Conservation (phyloP, 2,797 vertebrate genomes). For the Sandelia bainsii region DNA sequence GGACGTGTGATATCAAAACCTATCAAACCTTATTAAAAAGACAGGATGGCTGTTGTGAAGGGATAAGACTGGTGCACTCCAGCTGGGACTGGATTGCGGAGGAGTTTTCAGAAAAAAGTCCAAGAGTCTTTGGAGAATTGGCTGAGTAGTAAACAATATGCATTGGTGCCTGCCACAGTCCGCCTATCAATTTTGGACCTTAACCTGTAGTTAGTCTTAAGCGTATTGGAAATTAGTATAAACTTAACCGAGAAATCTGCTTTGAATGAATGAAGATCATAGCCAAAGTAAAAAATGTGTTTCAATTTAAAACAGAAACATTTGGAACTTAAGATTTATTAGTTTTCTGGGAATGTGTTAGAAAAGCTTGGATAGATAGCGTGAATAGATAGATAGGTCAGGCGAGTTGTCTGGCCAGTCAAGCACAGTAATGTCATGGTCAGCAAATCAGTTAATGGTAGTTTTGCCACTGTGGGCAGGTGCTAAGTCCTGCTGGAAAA, state of each 20-base stretch:
- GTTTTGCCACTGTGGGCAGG: no score
- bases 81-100: background rate
- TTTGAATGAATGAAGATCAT: conserved; percentile 11
- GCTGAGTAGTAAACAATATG: conserved; percentile 41
- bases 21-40: conserved; percentile 1
- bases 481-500: no score
- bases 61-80: background rate
- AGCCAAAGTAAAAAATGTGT: conserved; percentile 5
- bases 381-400: no score
- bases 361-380: conserved; percentile 7
- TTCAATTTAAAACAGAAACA: conserved; percentile 19
- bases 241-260: conserved; percentile 14
- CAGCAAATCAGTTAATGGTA: no score
- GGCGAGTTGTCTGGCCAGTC: no score
- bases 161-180: conserved; percentile 23
- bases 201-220: conserved; percentile 25
- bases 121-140: no score
- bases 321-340: conserved; percentile 14
- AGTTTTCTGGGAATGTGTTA: conserved; percentile 24
- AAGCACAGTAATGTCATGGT: no score
- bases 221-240: conserved; percentile 8
- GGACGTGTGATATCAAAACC: background rate
- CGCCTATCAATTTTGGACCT: conserved; percentile 19
- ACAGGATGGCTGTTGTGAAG: background rate
- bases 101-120: conserved; percentile 28